phyloP scores from a whole-genome alignment of 2,888 invertebrate genomes.

The Agrochola litura region DNA sequence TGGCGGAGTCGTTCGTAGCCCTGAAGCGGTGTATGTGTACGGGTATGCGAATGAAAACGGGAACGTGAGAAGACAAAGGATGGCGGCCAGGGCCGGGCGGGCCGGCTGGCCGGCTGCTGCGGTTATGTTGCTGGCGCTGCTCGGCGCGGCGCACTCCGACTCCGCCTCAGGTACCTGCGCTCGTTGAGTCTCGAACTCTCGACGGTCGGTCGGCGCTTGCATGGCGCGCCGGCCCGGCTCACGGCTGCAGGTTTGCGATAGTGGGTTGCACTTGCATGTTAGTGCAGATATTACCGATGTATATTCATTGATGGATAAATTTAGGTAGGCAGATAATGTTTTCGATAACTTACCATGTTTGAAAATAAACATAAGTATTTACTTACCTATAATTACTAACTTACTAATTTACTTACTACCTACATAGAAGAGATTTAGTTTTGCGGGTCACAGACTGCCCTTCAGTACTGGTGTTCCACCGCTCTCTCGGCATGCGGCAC shows the following conservation, averaged over 20 bases:
- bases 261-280: slow-evolving; percentile 30
- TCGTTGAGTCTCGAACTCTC: not conserved
- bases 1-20: not conserved
- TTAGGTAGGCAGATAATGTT: not conserved
- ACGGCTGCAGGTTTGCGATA: slow-evolving; percentile 1
- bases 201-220: slow-evolving; percentile 10
- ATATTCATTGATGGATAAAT: not conserved
- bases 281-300: not conserved
- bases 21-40: not conserved
- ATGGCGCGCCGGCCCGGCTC: slow-evolving; percentile 13
- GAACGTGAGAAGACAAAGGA: slow-evolving; percentile 57
- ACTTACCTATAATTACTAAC: not conserved
- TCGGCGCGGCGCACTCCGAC: slow-evolving; percentile 39
- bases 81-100: slow-evolving; percentile 46
- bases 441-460: not conserved
- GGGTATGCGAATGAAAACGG: slow-evolving; percentile 18
- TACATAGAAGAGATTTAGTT: not conserved
- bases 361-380: not conserved
- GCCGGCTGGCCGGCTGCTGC: slow-evolving; percentile 54
- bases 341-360: not conserved
- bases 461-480: not conserved
- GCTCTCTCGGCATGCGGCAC: not conserved
- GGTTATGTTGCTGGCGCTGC: slow-evolving; percentile 58
- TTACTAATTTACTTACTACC: not conserved
- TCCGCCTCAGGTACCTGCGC: slow-evolving; percentile 41